Conservation (phyloP, 2,888 invertebrate genomes). For the Eupithecia abbreviata region DNA sequence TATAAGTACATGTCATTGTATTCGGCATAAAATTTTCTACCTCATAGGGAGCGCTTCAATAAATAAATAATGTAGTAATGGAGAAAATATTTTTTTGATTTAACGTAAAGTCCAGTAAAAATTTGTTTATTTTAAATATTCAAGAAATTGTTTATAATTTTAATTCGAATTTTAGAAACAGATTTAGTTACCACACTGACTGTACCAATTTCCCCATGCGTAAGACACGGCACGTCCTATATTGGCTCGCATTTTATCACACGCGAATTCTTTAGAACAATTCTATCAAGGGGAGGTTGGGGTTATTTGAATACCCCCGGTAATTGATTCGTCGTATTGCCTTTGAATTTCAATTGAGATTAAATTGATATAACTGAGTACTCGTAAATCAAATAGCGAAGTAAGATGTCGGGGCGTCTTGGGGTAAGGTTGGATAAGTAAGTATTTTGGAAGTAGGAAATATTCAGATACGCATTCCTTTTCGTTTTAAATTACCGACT, state of each 20-base stretch:
- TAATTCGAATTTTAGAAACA: background rate
- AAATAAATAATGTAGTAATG: too few relatives aligned
- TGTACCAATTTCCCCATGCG: constrained; percentile 33
- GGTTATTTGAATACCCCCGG: constrained; percentile 70
- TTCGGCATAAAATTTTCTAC: background rate
- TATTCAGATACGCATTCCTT: background rate
- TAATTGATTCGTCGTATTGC: constrained; percentile 36
- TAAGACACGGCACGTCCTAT: constrained; percentile 52
- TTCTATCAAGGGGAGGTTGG: constrained; percentile 70
- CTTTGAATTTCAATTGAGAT: constrained; percentile 57
- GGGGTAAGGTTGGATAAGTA: constrained; percentile 22
- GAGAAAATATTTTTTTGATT: too few relatives aligned
- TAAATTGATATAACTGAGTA: constrained; percentile 78
- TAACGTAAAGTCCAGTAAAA: too few relatives aligned
- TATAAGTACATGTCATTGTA: background rate
- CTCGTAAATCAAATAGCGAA: constrained; percentile 60
- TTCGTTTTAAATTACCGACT: background rate
- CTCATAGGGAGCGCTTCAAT: too few relatives aligned
- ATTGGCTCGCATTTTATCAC: constrained; percentile 79
- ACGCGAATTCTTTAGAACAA: constrained; percentile 81
- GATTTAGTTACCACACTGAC: background rate
- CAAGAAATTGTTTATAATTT: background rate
- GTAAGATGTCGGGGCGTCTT: constrained; percentile 27
- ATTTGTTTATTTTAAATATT: background rate
- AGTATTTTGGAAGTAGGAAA: background rate